A percentile compares a stretch with the other conserved stretches of the same genome.
Evolutionary conservation across 37 sponge, comb jelly and placozoan genomes (phyloP).

Genomic region (Theonella swinhoei): DNA sequence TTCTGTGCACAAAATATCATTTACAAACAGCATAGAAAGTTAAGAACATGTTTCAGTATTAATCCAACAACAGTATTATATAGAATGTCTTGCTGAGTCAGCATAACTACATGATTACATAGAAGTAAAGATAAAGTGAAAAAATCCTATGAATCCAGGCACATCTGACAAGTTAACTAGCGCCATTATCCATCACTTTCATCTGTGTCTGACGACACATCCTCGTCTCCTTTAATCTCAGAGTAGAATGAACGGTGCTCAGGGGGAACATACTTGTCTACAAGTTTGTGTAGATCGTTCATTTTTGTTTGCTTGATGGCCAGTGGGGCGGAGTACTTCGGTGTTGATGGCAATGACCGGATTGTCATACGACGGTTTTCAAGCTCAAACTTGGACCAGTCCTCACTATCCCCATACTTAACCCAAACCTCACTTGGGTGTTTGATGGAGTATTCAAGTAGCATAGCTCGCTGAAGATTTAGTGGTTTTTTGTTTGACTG

Average conservation of each 20-base stretch:
- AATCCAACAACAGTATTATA: too few species aligned
- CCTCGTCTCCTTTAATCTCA: background rate
- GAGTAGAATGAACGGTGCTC: background rate
- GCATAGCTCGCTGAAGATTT: background rate
- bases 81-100: too few species aligned
- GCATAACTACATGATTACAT: too few species aligned
- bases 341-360: too few species aligned
- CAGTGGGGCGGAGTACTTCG: background rate
- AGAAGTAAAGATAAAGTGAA: too few species aligned
- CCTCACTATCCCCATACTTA: background rate
- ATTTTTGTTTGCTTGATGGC: background rate
- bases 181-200: slow-evolving; percentile 4
- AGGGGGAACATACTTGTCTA: background rate
- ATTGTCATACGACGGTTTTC: too few species aligned
- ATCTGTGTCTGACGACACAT: background rate
- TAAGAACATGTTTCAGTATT: too few species aligned
- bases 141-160: too few species aligned
- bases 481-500: background rate
- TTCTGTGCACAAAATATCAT: too few species aligned
- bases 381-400: background rate
- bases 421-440: background rate
- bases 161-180: too few species aligned
- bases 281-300: background rate
- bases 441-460: background rate
- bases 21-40: too few species aligned